Conservation (phyloP, 2,797 vertebrate genomes). For the Pachyuromys duprasi region DNA sequence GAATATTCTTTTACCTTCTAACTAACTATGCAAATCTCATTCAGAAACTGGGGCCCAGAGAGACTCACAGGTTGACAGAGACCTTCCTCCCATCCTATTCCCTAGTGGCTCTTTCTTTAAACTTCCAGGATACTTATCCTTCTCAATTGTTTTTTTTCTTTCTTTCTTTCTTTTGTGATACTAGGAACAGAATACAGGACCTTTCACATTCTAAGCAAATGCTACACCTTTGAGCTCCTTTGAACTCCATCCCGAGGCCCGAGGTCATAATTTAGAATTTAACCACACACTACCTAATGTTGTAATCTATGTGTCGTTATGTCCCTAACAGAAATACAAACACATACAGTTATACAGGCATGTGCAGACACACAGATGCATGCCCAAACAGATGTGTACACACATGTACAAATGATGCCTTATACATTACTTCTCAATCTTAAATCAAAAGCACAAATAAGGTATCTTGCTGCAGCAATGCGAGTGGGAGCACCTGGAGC, state of each 20-base stretch:
- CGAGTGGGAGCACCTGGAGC: too few species aligned
- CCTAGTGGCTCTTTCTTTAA: slow-evolving; percentile 38
- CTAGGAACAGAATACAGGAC: not conserved
- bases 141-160: not conserved
- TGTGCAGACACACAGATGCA: not conserved
- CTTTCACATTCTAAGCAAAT: not conserved
- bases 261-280: slow-evolving; percentile 36
- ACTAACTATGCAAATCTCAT: slow-evolving; percentile 24
- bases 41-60: not conserved
- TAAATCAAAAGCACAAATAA: slow-evolving; percentile 25
- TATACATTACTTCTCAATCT: slow-evolving; percentile 31
- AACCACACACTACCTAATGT: slow-evolving; percentile 32
- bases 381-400: not conserved
- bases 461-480: too few species aligned
- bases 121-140: not conserved
- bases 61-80: not conserved
- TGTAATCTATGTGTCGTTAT: not conserved
- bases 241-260: not conserved
- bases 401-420: not conserved
- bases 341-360: not conserved
- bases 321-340: not conserved
- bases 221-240: not conserved
- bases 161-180: not conserved
- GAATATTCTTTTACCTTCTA: slow-evolving; percentile 17
- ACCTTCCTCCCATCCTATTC: not conserved